Evolutionary conservation across 2,888 invertebrate species (phyloP).

Genomic region (Oxyteleia sp.): DNA sequence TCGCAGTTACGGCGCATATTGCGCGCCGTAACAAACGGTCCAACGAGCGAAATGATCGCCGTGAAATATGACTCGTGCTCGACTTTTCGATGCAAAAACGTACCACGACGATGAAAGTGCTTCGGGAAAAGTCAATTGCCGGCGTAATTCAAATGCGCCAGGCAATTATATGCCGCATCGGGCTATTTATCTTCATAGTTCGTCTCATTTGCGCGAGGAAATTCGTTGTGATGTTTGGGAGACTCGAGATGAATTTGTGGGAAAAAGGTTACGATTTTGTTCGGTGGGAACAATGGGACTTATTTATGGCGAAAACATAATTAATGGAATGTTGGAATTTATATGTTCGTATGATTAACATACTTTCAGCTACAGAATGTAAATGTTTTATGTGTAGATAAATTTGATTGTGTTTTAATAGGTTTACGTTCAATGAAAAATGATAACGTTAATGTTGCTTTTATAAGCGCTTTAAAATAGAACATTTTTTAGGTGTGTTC

Average conservation of each 20-base stretch:
- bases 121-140: constrained; percentile 36
- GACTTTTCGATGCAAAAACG: constrained; percentile 38
- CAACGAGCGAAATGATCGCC: constrained; percentile 50
- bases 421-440: too few species aligned
- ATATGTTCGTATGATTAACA: too few species aligned
- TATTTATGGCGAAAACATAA: neutral
- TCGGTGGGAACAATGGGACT: neutral
- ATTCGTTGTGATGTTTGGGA: neutral
- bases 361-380: too few species aligned
- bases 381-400: too few species aligned
- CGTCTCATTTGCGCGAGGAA: neutral
- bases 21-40: constrained; percentile 46
- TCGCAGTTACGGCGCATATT: constrained; percentile 51
- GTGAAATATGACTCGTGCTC: constrained; percentile 60
- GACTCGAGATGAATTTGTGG: neutral
- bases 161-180: constrained; percentile 6
- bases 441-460: too few species aligned
- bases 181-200: constrained; percentile 13
- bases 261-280: neutral
- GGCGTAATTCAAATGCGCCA: constrained; percentile 28
- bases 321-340: too few species aligned
- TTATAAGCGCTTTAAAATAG: too few species aligned
- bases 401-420: too few species aligned
- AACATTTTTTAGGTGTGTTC: too few species aligned
- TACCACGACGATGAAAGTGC: constrained; percentile 28